phyloP scores from a whole-genome alignment of 1,140 invertebrate genomes.

The Brachionus angularis region DNA sequence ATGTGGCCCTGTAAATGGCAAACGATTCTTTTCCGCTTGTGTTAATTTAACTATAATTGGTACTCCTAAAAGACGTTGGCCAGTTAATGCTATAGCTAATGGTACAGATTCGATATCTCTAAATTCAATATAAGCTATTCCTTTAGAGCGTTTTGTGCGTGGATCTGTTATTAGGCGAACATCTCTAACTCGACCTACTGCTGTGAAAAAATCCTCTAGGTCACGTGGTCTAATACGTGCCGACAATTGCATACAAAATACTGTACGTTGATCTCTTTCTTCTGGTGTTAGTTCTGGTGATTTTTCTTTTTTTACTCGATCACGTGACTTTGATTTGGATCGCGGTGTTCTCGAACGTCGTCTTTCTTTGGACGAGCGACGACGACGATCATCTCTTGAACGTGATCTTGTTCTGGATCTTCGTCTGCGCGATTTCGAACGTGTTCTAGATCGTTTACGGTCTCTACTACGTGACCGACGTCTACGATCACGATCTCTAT shows the following conservation, averaged over 20 bases:
- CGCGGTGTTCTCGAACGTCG: background rate
- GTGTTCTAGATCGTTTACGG: background rate
- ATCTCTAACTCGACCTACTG: conserved; percentile 95
- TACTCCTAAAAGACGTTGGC: conserved; percentile 90
- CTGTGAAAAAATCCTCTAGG: conserved; percentile 97
- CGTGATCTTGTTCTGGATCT: background rate
- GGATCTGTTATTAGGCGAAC: conserved; percentile 97
- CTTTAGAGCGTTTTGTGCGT: conserved; percentile 95
- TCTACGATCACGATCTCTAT: background rate
- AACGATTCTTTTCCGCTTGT: conserved; percentile 93
- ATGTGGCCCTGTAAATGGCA: conserved; percentile 43
- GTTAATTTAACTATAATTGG: conserved; percentile 97
- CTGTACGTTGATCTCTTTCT: conserved; percentile 92
- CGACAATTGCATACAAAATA: conserved; percentile 79
- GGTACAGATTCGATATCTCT: conserved; percentile 94
- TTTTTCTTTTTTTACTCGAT: conserved; percentile 39
- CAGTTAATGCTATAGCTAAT: conserved; percentile 88
- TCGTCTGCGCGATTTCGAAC: background rate
- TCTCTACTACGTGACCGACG: background rate
- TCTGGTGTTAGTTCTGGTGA: conserved; percentile 77
- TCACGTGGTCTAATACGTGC: conserved; percentile 88
- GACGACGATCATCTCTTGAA: background rate
- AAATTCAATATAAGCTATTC: conserved; percentile 99
- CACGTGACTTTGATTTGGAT: background rate
- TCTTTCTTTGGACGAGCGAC: background rate